A percentile compares a stretch with the other conserved stretches of the same genome.
Conservation (phyloP, 2,113 vertebrate species). For the Cryptoleucopteryx plumbea region DNA sequence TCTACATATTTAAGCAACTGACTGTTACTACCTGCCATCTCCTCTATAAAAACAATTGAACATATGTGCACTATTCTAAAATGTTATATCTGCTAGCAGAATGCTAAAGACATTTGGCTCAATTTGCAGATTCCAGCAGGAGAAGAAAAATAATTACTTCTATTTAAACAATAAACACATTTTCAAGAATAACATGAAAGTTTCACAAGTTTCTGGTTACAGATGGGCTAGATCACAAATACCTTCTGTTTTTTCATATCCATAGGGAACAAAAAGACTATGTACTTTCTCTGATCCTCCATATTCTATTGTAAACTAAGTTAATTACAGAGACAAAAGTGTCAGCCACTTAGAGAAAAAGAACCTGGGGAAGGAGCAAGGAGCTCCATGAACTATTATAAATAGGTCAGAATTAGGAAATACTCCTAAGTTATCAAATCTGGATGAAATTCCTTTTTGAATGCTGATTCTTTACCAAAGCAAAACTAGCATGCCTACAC, state of each 20-base stretch:
- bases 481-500: neutral
- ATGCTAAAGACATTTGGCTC: conserved; percentile 41
- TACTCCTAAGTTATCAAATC: neutral
- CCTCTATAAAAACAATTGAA: conserved; percentile 42
- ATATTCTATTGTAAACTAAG: neutral
- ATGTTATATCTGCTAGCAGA: conserved; percentile 26
- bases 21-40: conserved; percentile 30
- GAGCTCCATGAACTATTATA: neutral
- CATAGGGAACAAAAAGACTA: neutral
- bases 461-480: neutral
- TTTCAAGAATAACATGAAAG: conserved; percentile 45
- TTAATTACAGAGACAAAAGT: neutral
- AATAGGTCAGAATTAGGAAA: neutral
- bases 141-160: conserved; percentile 57
- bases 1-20: neutral
- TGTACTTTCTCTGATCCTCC: neutral
- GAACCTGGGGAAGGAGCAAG: neutral
- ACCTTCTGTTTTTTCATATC: conserved; percentile 1
- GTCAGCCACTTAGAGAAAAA: neutral
- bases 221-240: conserved; percentile 34
- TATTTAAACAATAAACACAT: conserved; percentile 62
- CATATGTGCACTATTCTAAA: conserved; percentile 49
- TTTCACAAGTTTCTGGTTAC: conserved; percentile 29
- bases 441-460: neutral
- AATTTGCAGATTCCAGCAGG: conserved; percentile 28